Evolutionary conservation across 2,888 invertebrate genomes (phyloP).

Genomic region (Fabriciana adippe): DNA sequence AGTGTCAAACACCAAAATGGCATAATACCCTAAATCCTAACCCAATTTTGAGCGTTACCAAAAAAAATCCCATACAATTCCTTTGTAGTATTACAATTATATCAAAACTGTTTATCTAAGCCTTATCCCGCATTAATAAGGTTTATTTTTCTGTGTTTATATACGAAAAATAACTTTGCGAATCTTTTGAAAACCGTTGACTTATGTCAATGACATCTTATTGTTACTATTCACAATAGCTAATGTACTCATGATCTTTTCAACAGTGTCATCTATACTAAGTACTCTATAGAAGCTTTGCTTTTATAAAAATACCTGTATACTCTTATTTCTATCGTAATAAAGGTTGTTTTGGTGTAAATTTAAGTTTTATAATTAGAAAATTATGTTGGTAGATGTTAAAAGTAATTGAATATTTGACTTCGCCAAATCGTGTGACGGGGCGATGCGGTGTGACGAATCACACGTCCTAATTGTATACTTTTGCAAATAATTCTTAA

Average conservation of each 20-base stretch:
- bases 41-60: constrained; percentile 62
- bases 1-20: constrained; percentile 60
- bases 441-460: constrained; percentile 53
- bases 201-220: constrained; percentile 61
- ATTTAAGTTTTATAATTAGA: constrained; percentile 3
- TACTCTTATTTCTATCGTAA: constrained; percentile 1
- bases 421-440: constrained; percentile 75
- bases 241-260: constrained; percentile 79
- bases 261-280: constrained; percentile 77
- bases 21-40: constrained; percentile 66
- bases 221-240: constrained; percentile 69
- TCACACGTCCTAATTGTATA: constrained; percentile 32
- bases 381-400: constrained; percentile 41
- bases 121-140: constrained; percentile 28
- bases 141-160: constrained; percentile 18
- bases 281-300: constrained; percentile 56
- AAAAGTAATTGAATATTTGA: constrained; percentile 78
- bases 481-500: constrained; percentile 3
- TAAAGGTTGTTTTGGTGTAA: constrained; percentile 14
- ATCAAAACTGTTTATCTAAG: background rate
- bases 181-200: constrained; percentile 60
- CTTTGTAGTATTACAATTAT: constrained; percentile 6
- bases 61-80: constrained; percentile 39
- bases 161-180: constrained; percentile 24
- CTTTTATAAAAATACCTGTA: constrained; percentile 24